Percentiles rank a stretch among this genome's conserved stretches.
phyloP scores from a whole-genome alignment of 2,113 vertebrate genomes.

The Dromaius novaehollandiae region DNA sequence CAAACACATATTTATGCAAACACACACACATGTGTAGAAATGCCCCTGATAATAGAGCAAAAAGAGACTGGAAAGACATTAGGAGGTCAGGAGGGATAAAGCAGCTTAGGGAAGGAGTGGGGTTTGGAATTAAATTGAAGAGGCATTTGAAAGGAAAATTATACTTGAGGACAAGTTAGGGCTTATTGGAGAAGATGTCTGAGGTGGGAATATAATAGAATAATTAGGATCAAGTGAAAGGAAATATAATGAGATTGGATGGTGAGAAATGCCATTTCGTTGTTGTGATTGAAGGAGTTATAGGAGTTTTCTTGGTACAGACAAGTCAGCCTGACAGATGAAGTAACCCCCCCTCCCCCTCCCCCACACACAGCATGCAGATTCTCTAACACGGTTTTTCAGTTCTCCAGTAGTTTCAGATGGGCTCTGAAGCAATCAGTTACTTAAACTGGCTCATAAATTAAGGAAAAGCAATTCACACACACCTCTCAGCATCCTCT shows the following conservation, averaged over 20 bases:
- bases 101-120: background rate
- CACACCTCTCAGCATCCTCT: background rate
- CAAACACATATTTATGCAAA: background rate
- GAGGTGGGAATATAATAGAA: slow-evolving; percentile 12
- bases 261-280: background rate
- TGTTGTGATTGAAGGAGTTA: slow-evolving; percentile 6
- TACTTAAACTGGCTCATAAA: background rate
- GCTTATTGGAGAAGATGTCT: slow-evolving; percentile 14
- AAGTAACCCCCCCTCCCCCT: background rate
- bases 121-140: slow-evolving; percentile 21
- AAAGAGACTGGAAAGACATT: background rate
- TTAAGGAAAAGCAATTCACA: background rate
- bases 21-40: background rate
- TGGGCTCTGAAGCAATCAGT: background rate
- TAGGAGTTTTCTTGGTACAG: background rate
- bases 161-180: slow-evolving; percentile 16
- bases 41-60: background rate
- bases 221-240: slow-evolving; percentile 51
- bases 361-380: background rate
- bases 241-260: slow-evolving; percentile 18
- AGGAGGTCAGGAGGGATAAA: slow-evolving; percentile 3
- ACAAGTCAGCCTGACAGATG: background rate
- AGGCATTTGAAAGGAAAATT: slow-evolving; percentile 15
- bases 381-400: background rate
- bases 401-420: background rate